Percentiles rank a stretch among this genome's conserved stretches.
phyloP scores from a whole-genome alignment of 2,797 vertebrate species.

The Enteromius unitaeniatus region DNA sequence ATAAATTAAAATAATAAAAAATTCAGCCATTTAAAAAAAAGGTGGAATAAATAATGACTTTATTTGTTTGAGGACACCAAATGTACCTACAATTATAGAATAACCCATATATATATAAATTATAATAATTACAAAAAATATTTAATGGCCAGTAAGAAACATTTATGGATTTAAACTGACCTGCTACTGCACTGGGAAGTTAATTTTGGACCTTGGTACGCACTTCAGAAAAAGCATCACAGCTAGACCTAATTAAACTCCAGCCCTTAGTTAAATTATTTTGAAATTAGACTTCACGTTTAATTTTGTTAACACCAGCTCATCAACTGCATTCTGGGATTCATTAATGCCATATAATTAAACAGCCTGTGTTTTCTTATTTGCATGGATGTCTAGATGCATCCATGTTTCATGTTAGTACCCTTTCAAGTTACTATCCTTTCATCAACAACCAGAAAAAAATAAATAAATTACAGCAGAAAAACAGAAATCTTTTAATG shows the following conservation, averaged over 20 bases:
- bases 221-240: slow-evolving; percentile 6
- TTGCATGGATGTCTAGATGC: slow-evolving; percentile 27
- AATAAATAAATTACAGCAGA: background rate
- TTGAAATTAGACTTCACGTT: slow-evolving; percentile 18
- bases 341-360: slow-evolving; percentile 32
- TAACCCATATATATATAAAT: background rate
- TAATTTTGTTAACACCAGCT: slow-evolving; percentile 30
- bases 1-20: too few species aligned
- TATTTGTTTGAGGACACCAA: too few species aligned
- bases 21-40: too few species aligned
- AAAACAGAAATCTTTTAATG: slow-evolving; percentile 14
- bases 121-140: background rate
- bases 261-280: background rate
- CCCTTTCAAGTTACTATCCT: slow-evolving; percentile 13
- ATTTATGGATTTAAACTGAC: background rate
- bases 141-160: background rate
- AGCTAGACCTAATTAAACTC: background rate
- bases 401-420: slow-evolving; percentile 23
- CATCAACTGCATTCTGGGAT: slow-evolving; percentile 24
- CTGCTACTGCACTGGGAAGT: background rate
- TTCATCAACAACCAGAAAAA: slow-evolving; percentile 12
- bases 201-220: background rate
- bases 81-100: too few species aligned
- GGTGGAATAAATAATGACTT: too few species aligned
- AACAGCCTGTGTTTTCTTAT: background rate